Evolutionary conservation across 2,113 vertebrate genomes (phyloP).

Genomic region (Parus major): DNA sequence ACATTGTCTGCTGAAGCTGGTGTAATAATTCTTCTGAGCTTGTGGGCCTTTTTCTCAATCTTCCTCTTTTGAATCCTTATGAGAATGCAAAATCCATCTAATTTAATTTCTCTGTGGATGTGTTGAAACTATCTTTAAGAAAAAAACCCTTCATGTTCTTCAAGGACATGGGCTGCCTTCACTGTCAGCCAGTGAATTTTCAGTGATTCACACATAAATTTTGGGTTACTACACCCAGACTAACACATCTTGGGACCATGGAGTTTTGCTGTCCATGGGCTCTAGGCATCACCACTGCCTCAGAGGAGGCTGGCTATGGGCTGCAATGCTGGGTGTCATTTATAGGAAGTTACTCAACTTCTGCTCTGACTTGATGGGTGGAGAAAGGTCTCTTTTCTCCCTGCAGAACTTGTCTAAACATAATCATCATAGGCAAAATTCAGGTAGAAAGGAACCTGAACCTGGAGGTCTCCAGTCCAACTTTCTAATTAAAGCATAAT

Average conservation of each 20-base stretch:
- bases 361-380: background rate
- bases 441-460: background rate
- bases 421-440: background rate
- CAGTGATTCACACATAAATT: background rate
- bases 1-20: background rate
- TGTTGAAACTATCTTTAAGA: background rate
- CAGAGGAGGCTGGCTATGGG: background rate
- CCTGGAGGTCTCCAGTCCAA: background rate
- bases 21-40: background rate
- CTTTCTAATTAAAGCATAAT: background rate
- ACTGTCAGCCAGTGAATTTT: background rate
- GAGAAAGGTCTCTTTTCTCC: background rate
- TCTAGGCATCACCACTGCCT: background rate
- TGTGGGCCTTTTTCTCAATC: background rate
- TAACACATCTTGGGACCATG: background rate
- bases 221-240: background rate
- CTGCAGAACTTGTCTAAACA: background rate
- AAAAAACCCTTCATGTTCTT: accelerated
- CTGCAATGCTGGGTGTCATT: background rate
- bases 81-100: background rate
- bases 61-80: background rate
- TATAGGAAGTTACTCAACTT: background rate
- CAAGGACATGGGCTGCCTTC: background rate
- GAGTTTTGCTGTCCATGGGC: background rate
- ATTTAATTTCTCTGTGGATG: background rate